Evolutionary conservation across 2,888 invertebrate species (phyloP).

Genomic region (Acleris emargana): DNA sequence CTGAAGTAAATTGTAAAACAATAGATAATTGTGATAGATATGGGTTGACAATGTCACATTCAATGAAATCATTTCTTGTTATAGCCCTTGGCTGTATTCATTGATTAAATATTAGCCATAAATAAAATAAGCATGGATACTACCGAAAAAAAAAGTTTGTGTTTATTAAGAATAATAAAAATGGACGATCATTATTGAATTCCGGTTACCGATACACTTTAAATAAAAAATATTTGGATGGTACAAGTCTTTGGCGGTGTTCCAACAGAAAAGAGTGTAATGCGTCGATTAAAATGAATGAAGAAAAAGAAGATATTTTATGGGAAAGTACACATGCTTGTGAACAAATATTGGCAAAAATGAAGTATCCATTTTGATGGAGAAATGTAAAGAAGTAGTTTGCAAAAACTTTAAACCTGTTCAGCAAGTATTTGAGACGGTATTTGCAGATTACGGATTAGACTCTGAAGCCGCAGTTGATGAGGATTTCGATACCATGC

Average conservation of each 20-base stretch:
- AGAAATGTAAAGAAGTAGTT: neutral
- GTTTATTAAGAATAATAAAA: neutral
- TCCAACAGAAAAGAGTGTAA: slow-evolving; percentile 3
- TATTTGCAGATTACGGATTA: no score
- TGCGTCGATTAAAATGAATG: slow-evolving; percentile 1
- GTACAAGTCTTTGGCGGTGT: neutral
- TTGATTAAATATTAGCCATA: neutral
- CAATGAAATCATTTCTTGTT: neutral
- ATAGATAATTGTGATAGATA: neutral
- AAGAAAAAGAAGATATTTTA: neutral
- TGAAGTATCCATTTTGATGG: slow-evolving; percentile 1
- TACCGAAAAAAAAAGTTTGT: neutral
- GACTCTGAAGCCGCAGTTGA: no score
- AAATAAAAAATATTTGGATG: neutral
- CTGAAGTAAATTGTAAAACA: neutral
- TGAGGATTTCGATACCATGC: no score
- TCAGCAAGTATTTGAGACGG: slow-evolving; percentile 1
- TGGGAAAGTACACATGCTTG: neutral
- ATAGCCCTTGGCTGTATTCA: neutral
- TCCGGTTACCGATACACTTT: slow-evolving; percentile 1
- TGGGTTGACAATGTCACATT: neutral
- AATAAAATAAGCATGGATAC: neutral
- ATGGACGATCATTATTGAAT: neutral
- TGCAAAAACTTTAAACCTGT: slow-evolving; percentile 1
- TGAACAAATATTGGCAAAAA: neutral